Percentiles rank a stretch among this genome's conserved stretches.
These are phyloP conservation scores for Alsophila aescularia DNA, from an alignment of 2,888 invertebrate genomes.

Conservation along the genomic window DNA sequence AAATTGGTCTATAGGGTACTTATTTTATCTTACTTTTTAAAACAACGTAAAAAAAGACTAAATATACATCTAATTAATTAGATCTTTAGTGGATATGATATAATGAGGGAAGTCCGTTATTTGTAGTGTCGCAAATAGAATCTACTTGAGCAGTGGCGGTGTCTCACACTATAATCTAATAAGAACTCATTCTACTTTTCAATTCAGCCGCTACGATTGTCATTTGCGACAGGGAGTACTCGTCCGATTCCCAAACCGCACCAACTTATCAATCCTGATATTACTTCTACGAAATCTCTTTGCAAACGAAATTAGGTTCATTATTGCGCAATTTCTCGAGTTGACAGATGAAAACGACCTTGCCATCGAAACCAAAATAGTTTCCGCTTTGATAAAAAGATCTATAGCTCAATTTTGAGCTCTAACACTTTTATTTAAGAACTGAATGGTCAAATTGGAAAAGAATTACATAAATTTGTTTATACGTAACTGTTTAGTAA, in stretches of 20 bases:
- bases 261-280: neutral
- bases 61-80: no score
- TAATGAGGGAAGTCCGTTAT: slow-evolving; percentile 21
- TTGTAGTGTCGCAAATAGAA: neutral
- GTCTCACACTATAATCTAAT: neutral
- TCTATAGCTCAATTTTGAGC: slow-evolving; percentile 16
- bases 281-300: slow-evolving; percentile 1
- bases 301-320: slow-evolving; percentile 32
- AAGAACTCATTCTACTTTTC: neutral
- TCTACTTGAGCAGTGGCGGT: neutral
- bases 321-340: slow-evolving; percentile 28
- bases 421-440: slow-evolving; percentile 25
- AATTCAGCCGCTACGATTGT: neutral
- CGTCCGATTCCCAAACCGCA: slow-evolving; percentile 9
- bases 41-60: no score
- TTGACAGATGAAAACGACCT: slow-evolving; percentile 37
- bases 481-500: slow-evolving; percentile 44
- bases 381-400: slow-evolving; percentile 9
- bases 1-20: no score
- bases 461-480: slow-evolving; percentile 19
- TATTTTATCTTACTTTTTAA: no score
- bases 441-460: neutral
- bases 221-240: slow-evolving; percentile 8
- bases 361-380: slow-evolving; percentile 28
- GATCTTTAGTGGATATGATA: no score